Evolutionary conservation across 2,113 vertebrate genomes (phyloP), one percentile per base, ranked within the genome.

Genomic region (Hippocampus abdominalis): DNA sequence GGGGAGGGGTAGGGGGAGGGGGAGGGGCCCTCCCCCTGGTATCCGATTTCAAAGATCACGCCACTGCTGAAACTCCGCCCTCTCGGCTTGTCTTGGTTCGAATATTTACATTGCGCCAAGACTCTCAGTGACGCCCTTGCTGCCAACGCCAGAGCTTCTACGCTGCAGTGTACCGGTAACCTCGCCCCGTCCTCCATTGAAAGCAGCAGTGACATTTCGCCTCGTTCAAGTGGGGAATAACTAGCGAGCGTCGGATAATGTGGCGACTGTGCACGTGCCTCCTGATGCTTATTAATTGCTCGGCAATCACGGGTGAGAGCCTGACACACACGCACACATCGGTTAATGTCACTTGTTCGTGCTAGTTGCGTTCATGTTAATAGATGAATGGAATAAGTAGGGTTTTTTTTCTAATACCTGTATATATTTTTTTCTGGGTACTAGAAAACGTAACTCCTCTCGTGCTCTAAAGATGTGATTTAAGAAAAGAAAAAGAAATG

Each of bases 31-130:
- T n/a, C n/a, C n/a, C 68, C 62, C 63, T 4, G 8, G 73, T 44
- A 79, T 76, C 66, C 13, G 61, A 60, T 82, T 86, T 85, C 49
- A 76, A 88, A 89, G 63, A 91, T 93, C 92, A 92, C 90, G 79
- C 92, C 92, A 93, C 91, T 84, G 29, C 32, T 36, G 0, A 81
- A 66, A 79, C 84, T 32, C 84, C 90, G 86, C 91, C 91, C 83
- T 46, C 44, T 23, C 40, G 23, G 53, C 25, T 62, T 70, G 36
- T 79, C 74, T 76, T 71, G 46, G 46, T 18, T 49, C 3, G 18
- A 32, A 60, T 15, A 40, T 21, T 15, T 18, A 9, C 11, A 39
- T 27, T 39, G 16, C 1, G 16, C 8, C 51, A 54, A 54, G 10
- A 8, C 51, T 5, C 20, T 3, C n/a, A 6, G 32, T 1, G 32